A percentile compares a stretch with the other conserved stretches of the same genome.
Evolutionary conservation across 2,113 vertebrate genomes (phyloP).

Genomic region (Chionis minor): DNA sequence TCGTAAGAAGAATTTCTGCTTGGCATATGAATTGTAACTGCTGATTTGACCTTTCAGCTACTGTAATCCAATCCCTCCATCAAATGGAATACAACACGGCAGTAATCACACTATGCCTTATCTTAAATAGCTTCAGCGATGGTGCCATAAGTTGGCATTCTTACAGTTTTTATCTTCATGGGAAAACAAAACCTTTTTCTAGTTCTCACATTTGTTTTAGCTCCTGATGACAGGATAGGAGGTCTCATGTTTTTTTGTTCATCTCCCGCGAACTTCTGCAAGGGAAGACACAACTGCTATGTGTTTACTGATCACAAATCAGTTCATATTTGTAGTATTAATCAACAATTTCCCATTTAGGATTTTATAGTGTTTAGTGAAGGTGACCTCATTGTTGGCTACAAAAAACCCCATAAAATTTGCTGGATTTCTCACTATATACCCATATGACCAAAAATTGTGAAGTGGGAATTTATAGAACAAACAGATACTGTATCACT

Average conservation of each 20-base stretch:
- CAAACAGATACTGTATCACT: background rate
- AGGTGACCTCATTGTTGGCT: background rate
- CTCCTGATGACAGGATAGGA: background rate
- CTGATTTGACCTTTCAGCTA: background rate
- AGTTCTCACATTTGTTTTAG: background rate
- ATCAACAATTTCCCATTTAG: background rate
- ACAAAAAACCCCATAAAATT: background rate
- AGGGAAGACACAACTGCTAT: fast-evolving
- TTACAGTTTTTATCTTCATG: background rate
- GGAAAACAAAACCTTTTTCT: background rate
- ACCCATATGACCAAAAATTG: background rate
- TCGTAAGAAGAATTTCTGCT: background rate
- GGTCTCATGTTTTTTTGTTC: background rate
- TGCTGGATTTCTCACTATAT: background rate
- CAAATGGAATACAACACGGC: background rate
- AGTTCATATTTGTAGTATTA: background rate
- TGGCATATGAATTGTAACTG: background rate
- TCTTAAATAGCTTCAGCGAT: background rate
- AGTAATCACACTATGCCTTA: background rate
- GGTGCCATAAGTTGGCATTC: background rate
- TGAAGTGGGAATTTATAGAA: background rate
- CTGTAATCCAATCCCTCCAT: background rate
- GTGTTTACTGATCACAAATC: background rate
- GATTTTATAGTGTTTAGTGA: background rate
- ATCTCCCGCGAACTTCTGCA: background rate